Base-by-base conservation (phyloP, 2,113 vertebrate genomes). In the Fregata magnificens region DNA sequence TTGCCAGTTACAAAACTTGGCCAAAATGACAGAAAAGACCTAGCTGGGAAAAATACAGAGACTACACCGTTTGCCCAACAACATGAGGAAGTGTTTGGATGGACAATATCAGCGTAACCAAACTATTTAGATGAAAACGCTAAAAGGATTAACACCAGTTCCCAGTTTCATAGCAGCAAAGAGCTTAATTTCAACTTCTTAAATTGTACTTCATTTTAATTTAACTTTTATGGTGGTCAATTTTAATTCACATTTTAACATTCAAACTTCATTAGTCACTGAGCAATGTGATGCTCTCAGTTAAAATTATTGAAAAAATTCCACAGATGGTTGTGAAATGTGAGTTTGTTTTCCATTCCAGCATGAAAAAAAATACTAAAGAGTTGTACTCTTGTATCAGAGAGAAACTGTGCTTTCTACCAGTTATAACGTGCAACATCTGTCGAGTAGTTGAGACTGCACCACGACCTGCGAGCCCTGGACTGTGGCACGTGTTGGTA, bases 401-500 rank as follows among this genome's bases (percentile, higher is more conserved):
- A 13, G 29, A 38, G 50, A 58, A 71, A 58, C 28, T 13, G 16
- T 17, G 12, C 19, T 13, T 65, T n/a, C 66, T 20, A 7, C 38
- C 58, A 24, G 45, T 17, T 73, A 2, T 18, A 47, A 26, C 1
- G 52, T 47, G 14, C 66, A 28, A 9, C 24, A 34, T 6, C 42
- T 15, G 44, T 13, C 6, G 6, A 24, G 49, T 0, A 13, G 36
- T 2, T 28, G 49, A 11, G 52, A 10, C 62, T 38, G 21, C 5
- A 2, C 53, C 3, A 7, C 25, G 66, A 22, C 8, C 56, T 3
- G 40, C 3, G 7, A 66, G 59, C 61, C 44, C 38, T 1, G 3
- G 38, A 3, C 18, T 7, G 34, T 2, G 1, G 38, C 52, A 22
- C 6, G 3, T 5, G 36, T 29, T 7, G 14, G 21, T 15, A 45